Percentiles rank a stretch among this genome's conserved stretches.
These are phyloP conservation scores for Anorthoa munda DNA, from an alignment of 2,888 invertebrate genomes.

Conservation along the genomic window DNA sequence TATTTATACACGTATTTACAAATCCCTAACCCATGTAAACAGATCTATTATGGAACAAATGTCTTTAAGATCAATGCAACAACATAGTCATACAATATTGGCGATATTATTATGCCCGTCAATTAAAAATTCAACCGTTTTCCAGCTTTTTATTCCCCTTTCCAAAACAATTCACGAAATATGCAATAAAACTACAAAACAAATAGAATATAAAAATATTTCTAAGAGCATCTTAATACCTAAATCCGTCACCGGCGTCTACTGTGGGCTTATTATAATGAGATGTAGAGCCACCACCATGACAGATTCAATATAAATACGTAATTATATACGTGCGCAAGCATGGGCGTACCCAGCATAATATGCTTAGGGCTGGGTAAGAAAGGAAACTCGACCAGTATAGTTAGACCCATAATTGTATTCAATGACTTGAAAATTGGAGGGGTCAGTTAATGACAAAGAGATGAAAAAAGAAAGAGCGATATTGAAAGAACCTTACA, in stretches of 20 bases:
- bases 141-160: slow-evolving; percentile 19
- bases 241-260: slow-evolving; percentile 53
- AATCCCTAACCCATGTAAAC: slow-evolving; percentile 69
- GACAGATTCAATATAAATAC: slow-evolving; percentile 52
- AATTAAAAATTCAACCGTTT: slow-evolving; percentile 35
- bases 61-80: slow-evolving; percentile 50
- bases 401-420: no score
- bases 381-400: no score
- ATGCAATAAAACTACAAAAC: slow-evolving; percentile 51
- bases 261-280: slow-evolving; percentile 40
- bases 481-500: no score
- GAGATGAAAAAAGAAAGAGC: no score
- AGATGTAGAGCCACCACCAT: slow-evolving; percentile 59
- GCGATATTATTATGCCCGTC: slow-evolving; percentile 30
- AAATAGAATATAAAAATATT: slow-evolving; percentile 47
- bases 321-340: slow-evolving; percentile 46
- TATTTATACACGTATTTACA: slow-evolving; percentile 75
- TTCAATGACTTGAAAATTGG: no score
- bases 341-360: background rate
- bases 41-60: slow-evolving; percentile 69
- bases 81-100: slow-evolving; percentile 38
- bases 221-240: slow-evolving; percentile 46
- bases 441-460: no score
- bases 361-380: no score
- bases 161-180: slow-evolving; percentile 44